Evolutionary conservation across 2,888 invertebrate species (phyloP), one percentile per base, ranked within the genome.

Genomic region (Tenthredo distinguenda): DNA sequence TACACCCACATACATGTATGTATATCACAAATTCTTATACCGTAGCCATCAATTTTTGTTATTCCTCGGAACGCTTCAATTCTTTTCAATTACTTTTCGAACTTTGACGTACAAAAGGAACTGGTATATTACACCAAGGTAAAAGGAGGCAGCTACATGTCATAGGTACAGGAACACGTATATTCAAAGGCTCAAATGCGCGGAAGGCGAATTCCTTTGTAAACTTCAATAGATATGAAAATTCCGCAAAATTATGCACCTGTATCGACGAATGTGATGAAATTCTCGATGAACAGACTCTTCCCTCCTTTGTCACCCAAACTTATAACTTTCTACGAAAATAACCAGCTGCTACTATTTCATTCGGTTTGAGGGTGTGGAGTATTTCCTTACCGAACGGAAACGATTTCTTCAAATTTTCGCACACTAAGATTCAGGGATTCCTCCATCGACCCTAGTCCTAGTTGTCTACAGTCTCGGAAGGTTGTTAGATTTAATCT

Each of bases 211-310:
- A 47, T 40, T 47, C 74, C 40, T 43, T 26, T 21, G 15, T 74
- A 5, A 55, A 31, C 37, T 58, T 21, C 40, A 12, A 37, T 62
- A 15, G 43, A 83, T 83, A 83, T 83, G 65, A 68, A 47, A 83
- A 83, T 83, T 68, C 83, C 68, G 15, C 4, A 83, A 31, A 50
- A 83, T 68, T 71, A 47, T 83, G 34, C 71, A 50, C 18, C 83
- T 83, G 83, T 83, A 26, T 83, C 62, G 62, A 62, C 26, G 12
- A 40, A 81, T 81, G 40, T 40, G 40, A 81, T 37, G 21, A 40
- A 62, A 81, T 31, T 50, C 2, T 55, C 10, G 18, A 31, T 31
- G 18, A 10, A 50, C 1, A 62, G 26, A 1, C 21, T 50, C 43
- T 76, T 15, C 7, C 58, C 34, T 58, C 58, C 21, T 58, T 81